Evolutionary conservation across 1,140 invertebrate species (phyloP), one percentile per base, ranked within the genome.

Genomic region (Camponotus pennsylvanicus): DNA sequence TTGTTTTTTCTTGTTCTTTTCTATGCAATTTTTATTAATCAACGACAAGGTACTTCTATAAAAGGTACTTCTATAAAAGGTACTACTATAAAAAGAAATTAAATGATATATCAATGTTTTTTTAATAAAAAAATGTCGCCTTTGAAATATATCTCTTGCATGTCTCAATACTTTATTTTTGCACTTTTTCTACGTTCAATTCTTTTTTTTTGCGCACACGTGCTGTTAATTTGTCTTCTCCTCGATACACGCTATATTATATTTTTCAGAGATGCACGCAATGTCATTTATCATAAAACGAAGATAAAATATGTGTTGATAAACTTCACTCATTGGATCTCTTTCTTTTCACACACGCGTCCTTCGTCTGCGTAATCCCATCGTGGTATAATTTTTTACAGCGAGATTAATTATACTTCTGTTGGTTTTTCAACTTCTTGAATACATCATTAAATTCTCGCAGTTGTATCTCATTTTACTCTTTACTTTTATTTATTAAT

Each of bases 201-300:
- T 42, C 37, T 13, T 27, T 49, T 8, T 11, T 21, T 80, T 70
- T 70, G 45, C 52, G 18, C 67, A 55, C 79, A 82, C 21, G 18
- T 82, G 27, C 18, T n/a, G 27, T 83, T 83, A 83, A 83, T 83
- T 75, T 83, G 52, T 83, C 18, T 83, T 59, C 49, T 37, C 32
- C 42, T 4, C 40, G 55, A 75, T 75, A 83, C 40, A 83, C 32
- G 67, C 40, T 4, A 61, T 27, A 61, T 75, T 73, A 18, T 83
- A 83, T 75, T 83, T 73, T 75, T 37, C 40, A 73, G 32, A 75
- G 55, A 63, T n/a, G 37, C 55, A 73, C 69, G 40, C 40, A 61
- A 83, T 21, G 5, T 37, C 55, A 73, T 83, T 83, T 61, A 73
- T 83, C 40, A 83, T 61, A 61, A 73, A 40, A 18, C 32, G 13